Evolutionary conservation across 1,140 invertebrate species (phyloP).

Genomic region (Trichomalopsis sarcophagae): DNA sequence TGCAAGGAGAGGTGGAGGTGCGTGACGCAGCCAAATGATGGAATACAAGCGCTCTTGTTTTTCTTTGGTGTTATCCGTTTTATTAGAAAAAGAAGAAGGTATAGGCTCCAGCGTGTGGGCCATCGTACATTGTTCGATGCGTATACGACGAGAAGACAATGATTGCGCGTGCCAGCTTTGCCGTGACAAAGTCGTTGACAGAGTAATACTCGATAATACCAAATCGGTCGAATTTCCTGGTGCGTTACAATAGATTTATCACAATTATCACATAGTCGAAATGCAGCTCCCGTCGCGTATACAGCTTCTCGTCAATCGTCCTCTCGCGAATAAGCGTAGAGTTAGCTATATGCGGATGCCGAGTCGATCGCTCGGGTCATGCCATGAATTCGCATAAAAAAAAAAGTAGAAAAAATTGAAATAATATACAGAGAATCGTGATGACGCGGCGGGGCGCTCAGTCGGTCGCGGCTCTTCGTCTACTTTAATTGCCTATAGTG

Average conservation of each 20-base stretch:
- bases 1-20: background rate
- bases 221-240: background rate
- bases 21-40: background rate
- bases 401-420: background rate
- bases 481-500: background rate
- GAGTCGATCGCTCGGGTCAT: background rate
- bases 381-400: background rate
- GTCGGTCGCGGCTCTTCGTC: background rate
- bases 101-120: background rate
- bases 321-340: background rate
- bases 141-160: conserved; percentile 3
- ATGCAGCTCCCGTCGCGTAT: background rate
- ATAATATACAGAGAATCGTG: background rate
- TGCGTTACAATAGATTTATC: background rate
- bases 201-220: background rate
- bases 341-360: too few species aligned
- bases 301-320: background rate
- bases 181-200: too few species aligned
- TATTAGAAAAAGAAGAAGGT: background rate
- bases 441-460: background rate
- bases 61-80: background rate
- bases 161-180: too few species aligned
- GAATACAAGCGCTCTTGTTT: background rate
- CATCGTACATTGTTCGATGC: background rate
- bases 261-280: conserved; percentile 14